Evolutionary conservation across 2,113 vertebrate genomes (phyloP).

Genomic region (Atherinomorus stipes): DNA sequence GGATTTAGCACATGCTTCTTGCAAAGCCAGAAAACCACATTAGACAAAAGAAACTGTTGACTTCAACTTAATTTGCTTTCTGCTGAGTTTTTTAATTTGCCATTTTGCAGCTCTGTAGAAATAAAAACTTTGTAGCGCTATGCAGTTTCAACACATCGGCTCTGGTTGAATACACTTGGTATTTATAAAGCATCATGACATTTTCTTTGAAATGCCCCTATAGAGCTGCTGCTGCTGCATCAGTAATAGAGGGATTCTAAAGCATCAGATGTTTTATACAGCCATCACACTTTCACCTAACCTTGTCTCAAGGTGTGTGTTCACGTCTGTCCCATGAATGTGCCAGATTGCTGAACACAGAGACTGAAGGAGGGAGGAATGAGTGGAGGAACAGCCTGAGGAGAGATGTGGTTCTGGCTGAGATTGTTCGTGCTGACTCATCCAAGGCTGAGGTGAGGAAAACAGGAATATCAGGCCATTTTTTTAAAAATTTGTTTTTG

Average conservation of each 20-base stretch:
- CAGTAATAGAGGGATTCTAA: neutral
- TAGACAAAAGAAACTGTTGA: too few relatives aligned
- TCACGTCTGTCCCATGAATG: slow-evolving; percentile 8
- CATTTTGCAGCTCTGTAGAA: neutral
- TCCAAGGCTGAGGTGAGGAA: slow-evolving; percentile 70
- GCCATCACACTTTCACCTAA: slow-evolving; percentile 16
- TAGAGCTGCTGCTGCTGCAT: neutral
- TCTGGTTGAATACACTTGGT: slow-evolving; percentile 6
- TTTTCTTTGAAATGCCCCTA: slow-evolving; percentile 11
- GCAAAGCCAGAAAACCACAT: too few relatives aligned
- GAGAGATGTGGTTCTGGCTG: slow-evolving; percentile 61
- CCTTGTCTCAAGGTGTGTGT: slow-evolving; percentile 11
- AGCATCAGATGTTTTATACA: neutral
- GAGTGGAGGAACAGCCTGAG: slow-evolving; percentile 73
- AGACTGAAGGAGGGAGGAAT: slow-evolving; percentile 57
- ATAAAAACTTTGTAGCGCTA: neutral
- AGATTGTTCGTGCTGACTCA: slow-evolving; percentile 53
- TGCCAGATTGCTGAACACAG: slow-evolving; percentile 65
- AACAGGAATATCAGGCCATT: slow-evolving; percentile 14
- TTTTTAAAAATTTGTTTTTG: neutral
- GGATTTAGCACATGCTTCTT: too few relatives aligned
- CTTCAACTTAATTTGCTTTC: too few relatives aligned
- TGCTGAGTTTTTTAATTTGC: too few relatives aligned
- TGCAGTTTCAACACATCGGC: slow-evolving; percentile 25
- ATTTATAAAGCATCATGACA: neutral